These are phyloP conservation scores for Clarias macrocephalus DNA, from an alignment of 2,113 vertebrate genomes.

Conservation along the genomic window DNA sequence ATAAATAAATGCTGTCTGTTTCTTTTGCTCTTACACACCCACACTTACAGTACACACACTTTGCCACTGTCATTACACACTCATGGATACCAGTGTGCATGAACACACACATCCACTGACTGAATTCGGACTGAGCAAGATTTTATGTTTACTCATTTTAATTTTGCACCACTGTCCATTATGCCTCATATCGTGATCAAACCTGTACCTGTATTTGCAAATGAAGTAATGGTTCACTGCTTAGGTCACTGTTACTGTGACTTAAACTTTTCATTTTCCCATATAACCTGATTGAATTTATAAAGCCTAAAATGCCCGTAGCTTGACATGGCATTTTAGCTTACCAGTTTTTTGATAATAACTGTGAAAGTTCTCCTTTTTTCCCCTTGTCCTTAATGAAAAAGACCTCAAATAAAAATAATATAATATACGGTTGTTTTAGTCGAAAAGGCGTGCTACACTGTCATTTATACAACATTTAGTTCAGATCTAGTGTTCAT, in stretches of 20 bases:
- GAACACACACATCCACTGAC: neutral
- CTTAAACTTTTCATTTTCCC: neutral
- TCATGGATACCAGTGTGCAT: neutral
- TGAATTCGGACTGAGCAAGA: neutral
- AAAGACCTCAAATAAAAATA: neutral
- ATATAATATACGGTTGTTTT: neutral
- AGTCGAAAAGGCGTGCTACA: neutral
- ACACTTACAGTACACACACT: neutral
- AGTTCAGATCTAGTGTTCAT: neutral
- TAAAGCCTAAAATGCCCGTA: neutral
- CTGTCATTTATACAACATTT: neutral
- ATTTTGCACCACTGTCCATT: neutral
- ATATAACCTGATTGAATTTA: neutral
- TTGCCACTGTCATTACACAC: neutral
- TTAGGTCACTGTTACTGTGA: neutral
- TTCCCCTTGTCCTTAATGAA: neutral
- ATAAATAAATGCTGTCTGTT: neutral
- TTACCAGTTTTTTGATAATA: neutral
- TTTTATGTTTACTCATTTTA: neutral
- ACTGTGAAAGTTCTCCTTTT: neutral
- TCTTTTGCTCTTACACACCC: neutral
- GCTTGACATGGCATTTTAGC: neutral
- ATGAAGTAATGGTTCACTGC: no score
- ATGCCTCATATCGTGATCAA: no score
- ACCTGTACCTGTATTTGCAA: neutral